A percentile compares a stretch with the other conserved stretches of the same genome.
Conservation (phyloP, 2,113 vertebrate genomes). For the Epinephelus lanceolatus region DNA sequence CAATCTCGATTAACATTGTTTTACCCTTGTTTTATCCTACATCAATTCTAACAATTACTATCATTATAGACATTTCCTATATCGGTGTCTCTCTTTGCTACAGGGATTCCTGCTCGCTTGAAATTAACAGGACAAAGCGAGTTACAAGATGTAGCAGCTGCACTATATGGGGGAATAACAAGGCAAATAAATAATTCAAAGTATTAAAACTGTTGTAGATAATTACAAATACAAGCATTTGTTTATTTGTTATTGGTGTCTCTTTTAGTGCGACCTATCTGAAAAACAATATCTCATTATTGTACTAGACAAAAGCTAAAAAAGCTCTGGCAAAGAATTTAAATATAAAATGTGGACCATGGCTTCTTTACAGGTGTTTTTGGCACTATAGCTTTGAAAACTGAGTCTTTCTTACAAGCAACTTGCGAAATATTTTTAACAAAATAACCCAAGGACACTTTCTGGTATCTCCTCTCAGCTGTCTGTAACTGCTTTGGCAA, state of each 20-base stretch:
- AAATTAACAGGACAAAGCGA: conserved; percentile 1
- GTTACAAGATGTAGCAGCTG: neutral
- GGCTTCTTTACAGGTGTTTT: neutral
- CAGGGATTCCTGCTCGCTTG: neutral
- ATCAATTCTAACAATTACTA: conserved; percentile 20
- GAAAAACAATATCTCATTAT: neutral
- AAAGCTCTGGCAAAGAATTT: neutral
- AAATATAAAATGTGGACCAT: neutral
- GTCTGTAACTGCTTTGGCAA: neutral
- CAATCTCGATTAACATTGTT: conserved; percentile 43
- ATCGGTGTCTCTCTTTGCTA: conserved; percentile 5
- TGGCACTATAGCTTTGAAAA: neutral
- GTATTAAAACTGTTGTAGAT: neutral
- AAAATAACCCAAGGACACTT: conserved; percentile 25
- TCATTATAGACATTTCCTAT: conserved; percentile 26
- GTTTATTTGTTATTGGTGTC: neutral
- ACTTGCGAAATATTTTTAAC: neutral
- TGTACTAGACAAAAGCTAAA: neutral
- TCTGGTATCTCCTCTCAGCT: neutral
- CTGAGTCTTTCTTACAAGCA: neutral
- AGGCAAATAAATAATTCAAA: neutral
- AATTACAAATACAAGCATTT: neutral
- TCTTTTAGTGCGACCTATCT: neutral
- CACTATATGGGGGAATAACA: neutral
- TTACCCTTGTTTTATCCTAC: conserved; percentile 27